phyloP scores from a whole-genome alignment of 2,888 invertebrate species.

The Pristionchus exspectatus region DNA sequence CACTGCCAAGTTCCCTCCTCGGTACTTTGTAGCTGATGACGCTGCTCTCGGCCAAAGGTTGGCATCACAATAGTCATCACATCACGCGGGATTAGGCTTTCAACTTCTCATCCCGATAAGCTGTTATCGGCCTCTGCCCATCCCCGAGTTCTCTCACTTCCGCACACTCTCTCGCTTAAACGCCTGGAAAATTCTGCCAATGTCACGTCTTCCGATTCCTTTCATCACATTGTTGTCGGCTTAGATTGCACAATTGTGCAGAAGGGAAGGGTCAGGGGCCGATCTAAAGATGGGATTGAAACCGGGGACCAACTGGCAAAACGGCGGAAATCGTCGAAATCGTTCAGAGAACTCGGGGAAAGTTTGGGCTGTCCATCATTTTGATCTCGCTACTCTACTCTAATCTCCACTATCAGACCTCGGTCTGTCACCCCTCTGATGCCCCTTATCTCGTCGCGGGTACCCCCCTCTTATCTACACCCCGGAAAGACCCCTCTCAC shows the following conservation, averaged over 20 bases:
- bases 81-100: constrained; percentile 20
- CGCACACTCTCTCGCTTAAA: constrained; percentile 44
- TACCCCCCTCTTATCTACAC: constrained; percentile 42
- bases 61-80: neutral
- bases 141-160: constrained; percentile 12
- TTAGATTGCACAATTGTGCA: constrained; percentile 18
- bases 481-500: constrained; percentile 17
- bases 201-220: constrained; percentile 23
- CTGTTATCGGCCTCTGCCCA: neutral
- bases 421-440: constrained; percentile 4
- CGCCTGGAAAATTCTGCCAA: neutral
- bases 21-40: neutral
- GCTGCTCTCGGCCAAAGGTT: neutral
- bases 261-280: neutral
- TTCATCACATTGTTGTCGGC: constrained; percentile 49
- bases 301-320: neutral
- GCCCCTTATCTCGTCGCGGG: constrained; percentile 35
- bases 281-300: neutral
- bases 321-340: neutral
- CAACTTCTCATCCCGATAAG: neutral
- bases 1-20: neutral
- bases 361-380: neutral
- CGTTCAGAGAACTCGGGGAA: neutral
- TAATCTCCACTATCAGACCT: constrained; percentile 7
- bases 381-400: neutral